Conservation (phyloP, 2,797 vertebrate species). For the Holocentrus rufus region DNA sequence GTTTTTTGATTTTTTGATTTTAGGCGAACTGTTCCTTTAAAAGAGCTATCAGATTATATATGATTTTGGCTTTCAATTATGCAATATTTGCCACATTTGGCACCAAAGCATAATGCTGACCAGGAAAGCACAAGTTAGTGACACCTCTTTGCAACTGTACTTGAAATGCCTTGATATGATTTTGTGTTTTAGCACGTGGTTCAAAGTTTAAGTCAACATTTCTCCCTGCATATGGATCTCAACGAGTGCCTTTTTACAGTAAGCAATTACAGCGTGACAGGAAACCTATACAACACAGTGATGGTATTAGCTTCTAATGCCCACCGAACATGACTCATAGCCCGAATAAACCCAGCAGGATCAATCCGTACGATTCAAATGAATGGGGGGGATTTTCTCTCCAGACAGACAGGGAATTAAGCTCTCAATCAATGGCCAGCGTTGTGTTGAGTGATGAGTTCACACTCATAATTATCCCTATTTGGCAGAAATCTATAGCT, state of each 20-base stretch:
- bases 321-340: slow-evolving; percentile 65
- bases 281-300: slow-evolving; percentile 63
- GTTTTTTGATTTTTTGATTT: too few species aligned
- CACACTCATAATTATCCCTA: slow-evolving; percentile 63
- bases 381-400: slow-evolving; percentile 67
- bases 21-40: background rate
- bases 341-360: slow-evolving; percentile 64
- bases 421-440: slow-evolving; percentile 73
- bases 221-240: slow-evolving; percentile 28
- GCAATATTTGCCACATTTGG: slow-evolving; percentile 11
- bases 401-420: slow-evolving; percentile 71
- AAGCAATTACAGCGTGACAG: slow-evolving; percentile 63
- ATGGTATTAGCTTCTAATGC: slow-evolving; percentile 58
- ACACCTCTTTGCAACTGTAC: slow-evolving; percentile 7
- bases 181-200: slow-evolving; percentile 17
- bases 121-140: background rate
- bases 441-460: slow-evolving; percentile 57
- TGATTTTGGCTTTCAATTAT: background rate
- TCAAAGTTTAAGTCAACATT: slow-evolving; percentile 27
- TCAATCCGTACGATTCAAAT: slow-evolving; percentile 70
- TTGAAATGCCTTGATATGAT: slow-evolving; percentile 25
- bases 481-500: slow-evolving; percentile 57
- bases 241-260: slow-evolving; percentile 54
- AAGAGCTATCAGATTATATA: background rate
- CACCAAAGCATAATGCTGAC: too few species aligned